phyloP scores from a whole-genome alignment of 2,888 invertebrate genomes.

The Noctua fimbriata region DNA sequence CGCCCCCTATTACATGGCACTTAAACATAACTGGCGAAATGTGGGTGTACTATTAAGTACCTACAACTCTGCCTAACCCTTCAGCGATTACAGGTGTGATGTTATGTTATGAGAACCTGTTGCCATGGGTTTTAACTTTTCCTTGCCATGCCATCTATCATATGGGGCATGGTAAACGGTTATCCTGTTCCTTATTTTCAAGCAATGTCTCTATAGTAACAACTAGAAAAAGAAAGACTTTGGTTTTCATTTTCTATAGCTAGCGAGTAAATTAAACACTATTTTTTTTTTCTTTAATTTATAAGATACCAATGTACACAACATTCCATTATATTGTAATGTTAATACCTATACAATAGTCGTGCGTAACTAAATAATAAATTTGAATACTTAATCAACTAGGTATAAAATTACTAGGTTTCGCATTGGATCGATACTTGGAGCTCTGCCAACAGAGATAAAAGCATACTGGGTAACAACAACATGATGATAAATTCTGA shows the following conservation, averaged over 20 bases:
- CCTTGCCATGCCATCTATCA: background rate
- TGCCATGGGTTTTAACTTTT: background rate
- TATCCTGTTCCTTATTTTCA: background rate
- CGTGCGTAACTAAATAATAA: background rate
- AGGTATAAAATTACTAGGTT: slow-evolving; percentile 14
- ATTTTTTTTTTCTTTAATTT: background rate
- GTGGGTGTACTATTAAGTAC: too few species aligned
- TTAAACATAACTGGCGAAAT: too few species aligned
- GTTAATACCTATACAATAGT: background rate
- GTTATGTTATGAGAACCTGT: too few species aligned
- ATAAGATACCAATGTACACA: background rate
- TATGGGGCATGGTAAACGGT: background rate
- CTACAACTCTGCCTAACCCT: too few species aligned
- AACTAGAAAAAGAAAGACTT: background rate
- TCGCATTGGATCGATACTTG: slow-evolving; percentile 19
- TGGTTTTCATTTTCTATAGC: background rate
- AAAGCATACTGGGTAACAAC: background rate
- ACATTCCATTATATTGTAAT: background rate
- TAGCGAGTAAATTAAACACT: background rate
- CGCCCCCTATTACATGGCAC: too few species aligned
- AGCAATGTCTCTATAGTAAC: background rate
- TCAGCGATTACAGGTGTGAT: too few species aligned
- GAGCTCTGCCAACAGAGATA: slow-evolving; percentile 18
- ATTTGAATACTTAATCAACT: slow-evolving; percentile 29
- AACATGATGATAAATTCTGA: background rate